A percentile compares a stretch with the other conserved stretches of the same genome.
Conservation (phyloP, 2,797 vertebrate species). For the Alca torda region DNA sequence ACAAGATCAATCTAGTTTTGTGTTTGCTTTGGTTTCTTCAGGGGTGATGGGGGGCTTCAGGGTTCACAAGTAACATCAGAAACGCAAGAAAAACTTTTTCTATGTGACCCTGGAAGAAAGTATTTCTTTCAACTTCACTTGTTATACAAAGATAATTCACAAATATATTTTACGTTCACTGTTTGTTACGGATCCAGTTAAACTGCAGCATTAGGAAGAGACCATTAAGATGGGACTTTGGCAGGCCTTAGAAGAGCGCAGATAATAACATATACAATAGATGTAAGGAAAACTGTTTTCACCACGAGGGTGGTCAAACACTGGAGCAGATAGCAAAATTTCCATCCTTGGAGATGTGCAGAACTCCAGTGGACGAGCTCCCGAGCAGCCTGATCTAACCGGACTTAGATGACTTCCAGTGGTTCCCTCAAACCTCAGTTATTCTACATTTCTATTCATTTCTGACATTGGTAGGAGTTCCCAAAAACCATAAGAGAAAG, state of each 20-base stretch:
- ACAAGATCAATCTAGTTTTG: background rate
- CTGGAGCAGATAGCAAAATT: background rate
- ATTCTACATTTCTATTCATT: background rate
- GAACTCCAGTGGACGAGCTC: background rate
- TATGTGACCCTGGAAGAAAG: background rate
- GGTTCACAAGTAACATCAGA: background rate
- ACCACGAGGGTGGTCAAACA: background rate
- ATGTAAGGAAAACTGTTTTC: background rate
- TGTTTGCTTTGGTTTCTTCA: background rate
- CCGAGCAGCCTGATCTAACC: background rate
- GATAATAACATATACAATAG: background rate
- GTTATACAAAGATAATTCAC: background rate
- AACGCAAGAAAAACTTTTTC: background rate
- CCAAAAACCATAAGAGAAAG: background rate
- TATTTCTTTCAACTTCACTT: background rate
- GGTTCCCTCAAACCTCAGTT: background rate
- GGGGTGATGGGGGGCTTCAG: fast-evolving
- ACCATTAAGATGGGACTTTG: background rate
- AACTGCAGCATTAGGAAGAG: background rate
- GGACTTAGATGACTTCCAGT: background rate
- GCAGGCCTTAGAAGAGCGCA: background rate
- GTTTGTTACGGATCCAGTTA: background rate
- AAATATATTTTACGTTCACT: background rate
- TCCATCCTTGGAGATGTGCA: background rate
- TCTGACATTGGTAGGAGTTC: background rate